Conservation (phyloP, 2,113 vertebrate species). For the Gorsachius goisagi region DNA sequence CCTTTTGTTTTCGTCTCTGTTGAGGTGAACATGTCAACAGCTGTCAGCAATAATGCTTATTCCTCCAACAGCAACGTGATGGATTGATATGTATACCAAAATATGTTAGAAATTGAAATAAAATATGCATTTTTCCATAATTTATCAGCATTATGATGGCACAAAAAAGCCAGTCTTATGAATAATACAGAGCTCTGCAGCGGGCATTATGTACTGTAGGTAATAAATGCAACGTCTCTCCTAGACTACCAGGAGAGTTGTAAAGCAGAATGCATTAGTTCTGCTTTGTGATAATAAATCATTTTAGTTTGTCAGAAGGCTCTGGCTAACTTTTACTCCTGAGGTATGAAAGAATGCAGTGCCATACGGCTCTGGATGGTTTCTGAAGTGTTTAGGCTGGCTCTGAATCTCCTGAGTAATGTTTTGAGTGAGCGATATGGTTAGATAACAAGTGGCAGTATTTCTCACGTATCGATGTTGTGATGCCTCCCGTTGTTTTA, state of each 20-base stretch:
- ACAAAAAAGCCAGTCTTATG: conserved; percentile 89
- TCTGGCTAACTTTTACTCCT: conserved; percentile 78
- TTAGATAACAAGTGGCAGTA: conserved; percentile 86
- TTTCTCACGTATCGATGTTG: conserved; percentile 80
- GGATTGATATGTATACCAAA: conserved; percentile 80
- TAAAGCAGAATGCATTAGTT: conserved; percentile 88
- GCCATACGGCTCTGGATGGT: conserved; percentile 76
- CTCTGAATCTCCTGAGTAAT: conserved; percentile 78
- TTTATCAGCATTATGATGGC: conserved; percentile 78
- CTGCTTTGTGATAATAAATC: conserved; percentile 88
- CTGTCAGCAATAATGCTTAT: conserved; percentile 61
- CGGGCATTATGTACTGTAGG: conserved; percentile 80
- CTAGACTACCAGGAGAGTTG: conserved; percentile 84
- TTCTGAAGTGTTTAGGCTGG: conserved; percentile 79
- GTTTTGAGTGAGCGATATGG: conserved; percentile 82
- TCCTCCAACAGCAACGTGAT: conserved; percentile 65
- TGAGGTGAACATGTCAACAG: conserved; percentile 67
- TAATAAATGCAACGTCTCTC: conserved; percentile 84
- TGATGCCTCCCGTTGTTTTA: conserved; percentile 82
- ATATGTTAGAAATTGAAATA: conserved; percentile 85
- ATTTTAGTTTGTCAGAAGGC: conserved; percentile 77
- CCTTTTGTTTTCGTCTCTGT: conserved; percentile 66
- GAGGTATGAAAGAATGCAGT: conserved; percentile 72
- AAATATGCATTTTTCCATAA: conserved; percentile 90
- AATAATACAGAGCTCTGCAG: conserved; percentile 89